Conservation (phyloP, 1,140 invertebrate species). For the Anagrus nilaparvatae region DNA sequence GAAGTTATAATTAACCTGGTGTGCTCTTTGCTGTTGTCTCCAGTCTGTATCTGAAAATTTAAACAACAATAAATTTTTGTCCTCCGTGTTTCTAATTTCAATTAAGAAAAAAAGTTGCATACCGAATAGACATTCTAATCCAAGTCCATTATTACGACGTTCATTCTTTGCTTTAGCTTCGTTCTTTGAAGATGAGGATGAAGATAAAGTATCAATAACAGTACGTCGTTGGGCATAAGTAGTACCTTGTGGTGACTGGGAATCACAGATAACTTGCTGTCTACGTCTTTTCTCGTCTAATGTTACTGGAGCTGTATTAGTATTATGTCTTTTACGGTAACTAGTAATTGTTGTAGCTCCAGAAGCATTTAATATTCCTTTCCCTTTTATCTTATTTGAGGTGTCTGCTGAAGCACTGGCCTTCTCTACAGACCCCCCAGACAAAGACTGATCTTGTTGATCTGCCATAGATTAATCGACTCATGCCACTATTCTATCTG, state of each 20-base stretch:
- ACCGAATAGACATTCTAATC: conserved; percentile 37
- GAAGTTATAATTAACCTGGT: conserved; percentile 27
- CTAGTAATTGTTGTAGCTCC: conserved; percentile 28
- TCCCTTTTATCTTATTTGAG: conserved; percentile 39
- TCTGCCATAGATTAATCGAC: conserved; percentile 47
- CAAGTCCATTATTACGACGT: conserved; percentile 33
- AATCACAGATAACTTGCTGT: conserved; percentile 25
- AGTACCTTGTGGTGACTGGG: conserved; percentile 22
- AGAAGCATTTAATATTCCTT: no score
- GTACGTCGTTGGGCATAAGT: conserved; percentile 10
- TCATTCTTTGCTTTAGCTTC: conserved; percentile 32
- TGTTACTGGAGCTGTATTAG: conserved; percentile 27
- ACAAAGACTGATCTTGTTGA: conserved; percentile 45
- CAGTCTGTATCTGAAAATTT: conserved; percentile 30
- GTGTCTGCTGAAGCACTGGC: conserved; percentile 42
- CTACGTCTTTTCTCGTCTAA: conserved; percentile 38
- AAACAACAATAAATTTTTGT: conserved; percentile 1
- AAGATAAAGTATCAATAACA: no score
- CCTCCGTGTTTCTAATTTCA: background rate
- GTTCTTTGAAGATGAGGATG: conserved; percentile 30
- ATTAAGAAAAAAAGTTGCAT: conserved; percentile 12
- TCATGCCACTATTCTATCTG: conserved; percentile 45
- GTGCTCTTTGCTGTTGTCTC: conserved; percentile 31
- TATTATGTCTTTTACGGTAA: conserved; percentile 39
- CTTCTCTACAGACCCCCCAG: conserved; percentile 46